Evolutionary conservation across 2,113 vertebrate genomes (phyloP), one percentile per base, ranked within the genome.

Genomic region (Xiphophorus couchianus): DNA sequence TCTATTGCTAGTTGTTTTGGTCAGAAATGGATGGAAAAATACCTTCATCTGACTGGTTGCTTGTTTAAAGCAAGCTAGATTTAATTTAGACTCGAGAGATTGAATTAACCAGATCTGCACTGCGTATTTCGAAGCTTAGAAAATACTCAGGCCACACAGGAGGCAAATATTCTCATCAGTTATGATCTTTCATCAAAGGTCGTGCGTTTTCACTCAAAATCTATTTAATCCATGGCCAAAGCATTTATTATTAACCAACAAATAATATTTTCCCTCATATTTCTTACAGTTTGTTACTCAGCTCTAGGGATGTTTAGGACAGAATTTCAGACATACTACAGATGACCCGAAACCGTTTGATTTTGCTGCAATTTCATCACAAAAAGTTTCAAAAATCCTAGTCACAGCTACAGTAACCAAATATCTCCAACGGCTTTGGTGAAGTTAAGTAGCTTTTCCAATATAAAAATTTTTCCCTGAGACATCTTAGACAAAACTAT

Each of bases 81-180:
- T 48, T 29, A 66, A 82, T 76, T 68, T 61, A 69, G 71, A 71
- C 66, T 27, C 1, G 0, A 42, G 28, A 42, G 82, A 87, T 84
- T 74, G 31, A 80, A 90, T 88, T 79, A 84, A 12, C 51, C 35
- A 86, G 87, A 87, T 80, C 82, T 66, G 4, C 27, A 22, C 31
- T 62, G 72, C 33, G 6, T 37, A 67, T 62, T 19, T 76, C 25
- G 77, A 75, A 81, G 74, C 44, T 37, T 25, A 66, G 17, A 3
- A 66, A 42, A 30, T 5, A 39, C 69, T 37, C 42, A 60, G 48
- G 8, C 22, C 31, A 33, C 11, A 27, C 5, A 39, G 0, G 2
- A 35, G 11, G 60, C 74, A 35, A 28, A 5, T 54, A 0, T 44
- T 37, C 30, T 54, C 3, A 33, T 39, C 58, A 7, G 9, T 6